Percentiles rank a stretch among this genome's conserved stretches.
These are phyloP conservation scores for Scylla paramamosain DNA, from an alignment of 1,140 invertebrate genomes.

Conservation along the genomic window DNA sequence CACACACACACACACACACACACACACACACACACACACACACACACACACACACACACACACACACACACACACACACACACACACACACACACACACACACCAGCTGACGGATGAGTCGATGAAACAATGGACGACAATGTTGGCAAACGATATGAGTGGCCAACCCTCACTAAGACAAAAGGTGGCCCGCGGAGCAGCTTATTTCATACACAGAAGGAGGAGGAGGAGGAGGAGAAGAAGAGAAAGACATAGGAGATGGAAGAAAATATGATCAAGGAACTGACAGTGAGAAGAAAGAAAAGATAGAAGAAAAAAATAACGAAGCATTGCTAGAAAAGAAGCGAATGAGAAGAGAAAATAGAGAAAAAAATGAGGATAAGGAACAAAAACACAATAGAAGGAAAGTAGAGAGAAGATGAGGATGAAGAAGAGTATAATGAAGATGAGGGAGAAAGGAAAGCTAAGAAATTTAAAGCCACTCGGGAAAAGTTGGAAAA, in stretches of 20 bases:
- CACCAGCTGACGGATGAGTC: conserved; percentile 9
- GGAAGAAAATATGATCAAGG: not conserved
- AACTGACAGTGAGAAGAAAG: not conserved
- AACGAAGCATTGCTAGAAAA: not conserved
- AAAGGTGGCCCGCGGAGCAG: not conserved
- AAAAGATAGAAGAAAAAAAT: not conserved
- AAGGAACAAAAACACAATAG: not conserved
- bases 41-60: conserved; percentile 20
- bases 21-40: conserved; percentile 20
- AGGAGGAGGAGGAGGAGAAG: not conserved
- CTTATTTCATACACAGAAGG: not conserved
- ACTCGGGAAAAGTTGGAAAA: no score
- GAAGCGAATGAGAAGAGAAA: not conserved
- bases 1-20: conserved; percentile 11
- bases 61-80: conserved; percentile 9
- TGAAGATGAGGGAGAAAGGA: not conserved
- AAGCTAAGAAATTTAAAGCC: not conserved
- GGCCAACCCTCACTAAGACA: conserved; percentile 10
- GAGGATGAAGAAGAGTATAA: not conserved
- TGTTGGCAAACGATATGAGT: conserved; percentile 13
- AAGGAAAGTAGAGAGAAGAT: not conserved
- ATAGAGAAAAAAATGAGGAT: not conserved
- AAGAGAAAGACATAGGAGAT: not conserved
- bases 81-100: conserved; percentile 9
- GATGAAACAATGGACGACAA: not conserved